A percentile compares a stretch with the other conserved stretches of the same genome.
Conservation (phyloP, 1,140 invertebrate species). For the Trichonephila clavata region DNA sequence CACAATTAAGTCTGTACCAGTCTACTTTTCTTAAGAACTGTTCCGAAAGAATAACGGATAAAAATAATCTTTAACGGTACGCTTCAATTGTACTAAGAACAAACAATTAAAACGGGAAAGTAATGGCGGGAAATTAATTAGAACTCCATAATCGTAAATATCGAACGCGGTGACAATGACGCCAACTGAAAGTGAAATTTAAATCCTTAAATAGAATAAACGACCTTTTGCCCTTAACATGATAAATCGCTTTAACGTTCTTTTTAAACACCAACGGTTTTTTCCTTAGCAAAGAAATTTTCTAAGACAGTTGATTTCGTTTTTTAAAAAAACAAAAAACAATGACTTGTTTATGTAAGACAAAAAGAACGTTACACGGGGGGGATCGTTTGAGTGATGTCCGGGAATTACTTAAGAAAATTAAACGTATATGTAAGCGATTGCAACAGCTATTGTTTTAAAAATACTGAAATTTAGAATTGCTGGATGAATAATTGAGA, state of each 20-base stretch:
- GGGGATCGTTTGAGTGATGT: neutral
- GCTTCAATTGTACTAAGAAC: neutral
- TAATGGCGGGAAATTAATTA: conserved; percentile 9
- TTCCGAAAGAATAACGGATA: conserved; percentile 10
- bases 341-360: neutral
- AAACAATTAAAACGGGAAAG: neutral
- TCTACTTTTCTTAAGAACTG: neutral
- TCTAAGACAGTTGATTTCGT: neutral
- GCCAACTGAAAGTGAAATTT: neutral
- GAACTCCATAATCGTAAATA: conserved; percentile 22
- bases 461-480: neutral
- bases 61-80: conserved; percentile 23
- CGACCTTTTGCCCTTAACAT: neutral
- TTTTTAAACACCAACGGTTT: conserved; percentile 2
- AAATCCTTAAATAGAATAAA: neutral
- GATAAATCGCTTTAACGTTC: neutral
- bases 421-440: neutral
- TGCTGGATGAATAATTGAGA: no score
- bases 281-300: neutral
- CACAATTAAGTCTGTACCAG: neutral
- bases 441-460: neutral
- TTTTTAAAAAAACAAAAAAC: neutral
- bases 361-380: neutral
- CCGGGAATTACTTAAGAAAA: neutral
- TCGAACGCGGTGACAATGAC: neutral